Conservation (phyloP, 2,113 vertebrate genomes). For the Vimba vimba region DNA sequence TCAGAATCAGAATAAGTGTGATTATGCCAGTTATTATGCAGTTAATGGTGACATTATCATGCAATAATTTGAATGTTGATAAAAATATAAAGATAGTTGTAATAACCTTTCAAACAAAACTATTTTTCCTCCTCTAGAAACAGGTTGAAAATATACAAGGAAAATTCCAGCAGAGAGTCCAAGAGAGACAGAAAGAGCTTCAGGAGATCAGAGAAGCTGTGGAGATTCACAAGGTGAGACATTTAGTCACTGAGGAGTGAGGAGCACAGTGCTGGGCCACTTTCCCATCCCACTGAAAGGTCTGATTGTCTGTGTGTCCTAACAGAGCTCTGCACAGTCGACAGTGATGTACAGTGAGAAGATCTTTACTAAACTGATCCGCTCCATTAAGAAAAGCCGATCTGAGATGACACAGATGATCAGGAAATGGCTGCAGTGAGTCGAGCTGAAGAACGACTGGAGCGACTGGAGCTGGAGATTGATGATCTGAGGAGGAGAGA, state of each 20-base stretch:
- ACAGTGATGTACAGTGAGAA: background rate
- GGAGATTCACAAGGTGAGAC: background rate
- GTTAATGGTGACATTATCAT: background rate
- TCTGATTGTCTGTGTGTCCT: background rate
- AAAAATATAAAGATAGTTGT: background rate
- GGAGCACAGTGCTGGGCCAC: no score
- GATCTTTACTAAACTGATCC: background rate
- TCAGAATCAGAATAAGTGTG: no score
- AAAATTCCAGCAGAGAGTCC: background rate
- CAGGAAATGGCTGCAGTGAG: constrained; percentile 22
- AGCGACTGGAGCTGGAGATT: constrained; percentile 46
- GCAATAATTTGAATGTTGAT: no score
- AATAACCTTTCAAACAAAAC: background rate
- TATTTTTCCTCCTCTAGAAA: background rate
- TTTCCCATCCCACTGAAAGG: background rate
- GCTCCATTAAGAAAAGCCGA: background rate
- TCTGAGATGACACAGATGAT: background rate
- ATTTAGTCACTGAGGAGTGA: background rate
- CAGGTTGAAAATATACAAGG: background rate
- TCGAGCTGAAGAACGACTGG: constrained; percentile 27
- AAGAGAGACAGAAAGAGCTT: background rate
- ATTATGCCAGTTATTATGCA: background rate
- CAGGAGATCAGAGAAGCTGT: background rate
- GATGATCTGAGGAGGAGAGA: constrained; percentile 51
- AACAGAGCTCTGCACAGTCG: background rate